Conservation (phyloP, 2,113 vertebrate genomes). For the Ploceus nigricollis region DNA sequence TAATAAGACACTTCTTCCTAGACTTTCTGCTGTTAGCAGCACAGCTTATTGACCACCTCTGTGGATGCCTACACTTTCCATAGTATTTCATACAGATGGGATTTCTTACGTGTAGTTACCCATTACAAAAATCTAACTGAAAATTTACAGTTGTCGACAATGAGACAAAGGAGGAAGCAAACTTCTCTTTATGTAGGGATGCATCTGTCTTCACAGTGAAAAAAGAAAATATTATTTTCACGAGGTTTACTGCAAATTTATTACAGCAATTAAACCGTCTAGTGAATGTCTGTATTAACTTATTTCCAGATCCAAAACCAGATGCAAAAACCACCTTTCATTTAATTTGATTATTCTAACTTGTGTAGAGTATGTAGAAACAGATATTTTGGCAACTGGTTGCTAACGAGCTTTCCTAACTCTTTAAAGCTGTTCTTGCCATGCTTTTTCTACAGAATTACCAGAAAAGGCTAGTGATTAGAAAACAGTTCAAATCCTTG, state of each 20-base stretch:
- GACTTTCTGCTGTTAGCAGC: neutral
- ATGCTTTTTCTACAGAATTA: constrained; percentile 4
- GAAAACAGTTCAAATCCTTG: constrained; percentile 1
- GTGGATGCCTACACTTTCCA: neutral
- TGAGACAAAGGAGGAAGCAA: constrained; percentile 15
- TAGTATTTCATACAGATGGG: neutral
- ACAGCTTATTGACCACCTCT: neutral
- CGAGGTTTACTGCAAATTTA: constrained; percentile 43
- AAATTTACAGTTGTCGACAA: constrained; percentile 15
- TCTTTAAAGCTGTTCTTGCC: constrained; percentile 8
- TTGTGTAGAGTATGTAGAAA: neutral
- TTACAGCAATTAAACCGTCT: constrained; percentile 51
- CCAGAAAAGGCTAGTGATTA: neutral
- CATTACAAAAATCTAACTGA: constrained; percentile 2
- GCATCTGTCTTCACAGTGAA: neutral
- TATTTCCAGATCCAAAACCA: constrained; percentile 57
- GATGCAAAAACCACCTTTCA: constrained; percentile 43
- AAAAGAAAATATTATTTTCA: constrained; percentile 29
- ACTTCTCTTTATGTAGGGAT: constrained; percentile 7
- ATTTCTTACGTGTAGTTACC: neutral
- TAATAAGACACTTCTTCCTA: constrained; percentile 32
- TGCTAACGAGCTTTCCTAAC: constrained; percentile 24
- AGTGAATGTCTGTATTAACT: constrained; percentile 29
- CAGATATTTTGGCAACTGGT: constrained; percentile 35
- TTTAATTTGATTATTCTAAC: constrained; percentile 38